Evolutionary conservation across 2,797 vertebrate genomes (phyloP).

Genomic region (Miichthys miiuy): DNA sequence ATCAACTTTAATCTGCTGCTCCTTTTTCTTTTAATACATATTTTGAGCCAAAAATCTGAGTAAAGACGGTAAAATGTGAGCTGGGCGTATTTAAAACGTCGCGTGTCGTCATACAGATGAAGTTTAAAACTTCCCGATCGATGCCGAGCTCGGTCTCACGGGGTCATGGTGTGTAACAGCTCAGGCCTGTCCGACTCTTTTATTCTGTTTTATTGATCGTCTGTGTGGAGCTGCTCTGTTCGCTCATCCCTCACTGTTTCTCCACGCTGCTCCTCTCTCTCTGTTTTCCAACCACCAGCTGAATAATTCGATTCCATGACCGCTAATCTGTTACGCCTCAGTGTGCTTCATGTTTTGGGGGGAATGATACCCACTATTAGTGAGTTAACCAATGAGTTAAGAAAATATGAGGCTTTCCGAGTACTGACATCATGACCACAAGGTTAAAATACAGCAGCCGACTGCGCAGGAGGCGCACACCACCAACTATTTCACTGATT

Average conservation of each 20-base stretch:
- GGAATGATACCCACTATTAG: neutral
- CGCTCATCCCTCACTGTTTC: conserved; percentile 46
- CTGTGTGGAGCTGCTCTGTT: conserved; percentile 25
- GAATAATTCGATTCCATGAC: conserved; percentile 4
- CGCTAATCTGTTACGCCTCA: conserved; percentile 10
- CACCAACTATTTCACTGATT: too few relatives aligned
- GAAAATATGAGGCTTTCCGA: too few relatives aligned
- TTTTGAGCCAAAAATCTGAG: neutral
- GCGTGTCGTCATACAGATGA: neutral
- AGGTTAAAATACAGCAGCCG: too few relatives aligned
- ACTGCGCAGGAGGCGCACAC: too few relatives aligned
- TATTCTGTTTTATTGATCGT: conserved; percentile 56
- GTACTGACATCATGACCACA: too few relatives aligned
- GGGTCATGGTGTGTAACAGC: conserved; percentile 13
- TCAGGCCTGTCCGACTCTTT: conserved; percentile 32
- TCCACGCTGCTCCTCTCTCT: neutral
- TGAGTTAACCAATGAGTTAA: neutral
- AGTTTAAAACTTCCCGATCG: conserved; percentile 8
- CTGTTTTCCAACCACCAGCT: conserved; percentile 18
- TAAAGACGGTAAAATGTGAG: too few relatives aligned
- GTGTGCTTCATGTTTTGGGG: conserved; percentile 14
- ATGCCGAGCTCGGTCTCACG: conserved; percentile 8
- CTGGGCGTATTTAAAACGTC: neutral
- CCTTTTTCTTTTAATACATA: neutral
- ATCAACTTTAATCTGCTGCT: neutral